Percentiles rank a stretch among this genome's conserved stretches.
Evolutionary conservation across 2,888 invertebrate genomes (phyloP).

Genomic region (Rosalia funebris): DNA sequence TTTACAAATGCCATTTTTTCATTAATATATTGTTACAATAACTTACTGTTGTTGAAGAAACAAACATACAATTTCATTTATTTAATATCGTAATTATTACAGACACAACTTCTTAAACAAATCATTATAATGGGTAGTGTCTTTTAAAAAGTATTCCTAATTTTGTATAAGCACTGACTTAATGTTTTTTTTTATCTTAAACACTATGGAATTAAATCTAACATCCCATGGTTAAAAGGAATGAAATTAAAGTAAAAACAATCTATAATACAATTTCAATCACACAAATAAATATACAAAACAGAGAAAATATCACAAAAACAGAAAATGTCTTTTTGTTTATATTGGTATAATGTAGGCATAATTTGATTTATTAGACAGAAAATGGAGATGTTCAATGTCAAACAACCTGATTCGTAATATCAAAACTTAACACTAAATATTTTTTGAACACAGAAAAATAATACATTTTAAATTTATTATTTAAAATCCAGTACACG

Average conservation of each 20-base stretch:
- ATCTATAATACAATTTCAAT: constrained; percentile 15
- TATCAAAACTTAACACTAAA: no score
- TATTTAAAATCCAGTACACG: no score
- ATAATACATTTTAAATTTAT: no score
- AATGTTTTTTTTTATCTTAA: constrained; percentile 18
- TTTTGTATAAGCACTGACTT: constrained; percentile 34
- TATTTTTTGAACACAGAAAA: no score
- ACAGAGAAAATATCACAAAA: constrained; percentile 32
- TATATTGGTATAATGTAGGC: constrained; percentile 25
- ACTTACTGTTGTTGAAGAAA: constrained; percentile 17
- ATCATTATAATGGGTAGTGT: constrained; percentile 18
- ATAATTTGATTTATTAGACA: not conserved
- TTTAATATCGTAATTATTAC: constrained; percentile 16
- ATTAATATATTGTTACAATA: constrained; percentile 27
- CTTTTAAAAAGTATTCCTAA: constrained; percentile 16
- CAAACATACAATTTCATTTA: constrained; percentile 21
- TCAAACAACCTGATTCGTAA: no score
- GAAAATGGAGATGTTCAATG: not conserved
- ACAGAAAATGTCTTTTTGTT: constrained; percentile 31
- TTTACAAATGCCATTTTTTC: constrained; percentile 17
- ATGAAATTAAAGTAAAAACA: constrained; percentile 30
- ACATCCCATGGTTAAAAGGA: constrained; percentile 26
- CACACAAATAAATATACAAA: constrained; percentile 22
- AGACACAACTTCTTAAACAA: constrained; percentile 23
- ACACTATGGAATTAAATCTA: constrained; percentile 27